Evolutionary conservation across 2,888 invertebrate genomes (phyloP).

Genomic region (Netelia fuscicornis): DNA sequence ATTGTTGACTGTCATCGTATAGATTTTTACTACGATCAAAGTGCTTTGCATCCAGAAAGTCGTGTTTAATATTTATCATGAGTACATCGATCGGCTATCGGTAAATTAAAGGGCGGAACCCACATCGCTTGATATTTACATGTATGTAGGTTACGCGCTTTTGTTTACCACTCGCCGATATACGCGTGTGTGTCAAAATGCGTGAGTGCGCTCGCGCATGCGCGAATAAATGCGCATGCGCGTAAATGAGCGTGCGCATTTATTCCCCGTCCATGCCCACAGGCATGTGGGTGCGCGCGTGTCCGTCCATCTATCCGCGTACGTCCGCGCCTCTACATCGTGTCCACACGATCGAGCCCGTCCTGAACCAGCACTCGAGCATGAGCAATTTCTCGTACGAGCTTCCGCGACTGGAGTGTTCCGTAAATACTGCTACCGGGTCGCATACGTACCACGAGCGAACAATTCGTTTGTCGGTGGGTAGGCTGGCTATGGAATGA

Average conservation of each 20-base stretch:
- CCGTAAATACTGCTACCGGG: slow-evolving; percentile 78
- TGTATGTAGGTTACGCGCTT: too few species aligned
- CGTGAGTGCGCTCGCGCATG: not conserved
- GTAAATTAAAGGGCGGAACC: too few species aligned
- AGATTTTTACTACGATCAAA: not conserved
- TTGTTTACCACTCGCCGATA: too few species aligned
- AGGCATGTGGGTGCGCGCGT: too few species aligned
- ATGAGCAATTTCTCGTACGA: slow-evolving; percentile 64
- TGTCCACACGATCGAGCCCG: slow-evolving; percentile 48
- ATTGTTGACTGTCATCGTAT: not conserved
- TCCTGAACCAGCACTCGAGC: slow-evolving; percentile 53
- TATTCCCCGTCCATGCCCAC: too few species aligned
- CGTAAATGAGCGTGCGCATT: too few species aligned
- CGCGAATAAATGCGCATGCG: too few species aligned
- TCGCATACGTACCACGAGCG: slow-evolving; percentile 64
- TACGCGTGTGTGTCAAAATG: too few species aligned
- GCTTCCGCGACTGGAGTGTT: slow-evolving; percentile 73
- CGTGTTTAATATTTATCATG: not conserved
- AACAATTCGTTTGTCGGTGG: slow-evolving; percentile 72
- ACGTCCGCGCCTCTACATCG: slow-evolving; percentile 7
- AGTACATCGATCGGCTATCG: too few species aligned
- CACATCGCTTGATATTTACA: too few species aligned
- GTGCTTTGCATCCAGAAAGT: not conserved
- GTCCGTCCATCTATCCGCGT: too few species aligned
- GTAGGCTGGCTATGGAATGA: not conserved